Evolutionary conservation across 2,888 invertebrate genomes (phyloP).

Genomic region (Cantharis lateralis): DNA sequence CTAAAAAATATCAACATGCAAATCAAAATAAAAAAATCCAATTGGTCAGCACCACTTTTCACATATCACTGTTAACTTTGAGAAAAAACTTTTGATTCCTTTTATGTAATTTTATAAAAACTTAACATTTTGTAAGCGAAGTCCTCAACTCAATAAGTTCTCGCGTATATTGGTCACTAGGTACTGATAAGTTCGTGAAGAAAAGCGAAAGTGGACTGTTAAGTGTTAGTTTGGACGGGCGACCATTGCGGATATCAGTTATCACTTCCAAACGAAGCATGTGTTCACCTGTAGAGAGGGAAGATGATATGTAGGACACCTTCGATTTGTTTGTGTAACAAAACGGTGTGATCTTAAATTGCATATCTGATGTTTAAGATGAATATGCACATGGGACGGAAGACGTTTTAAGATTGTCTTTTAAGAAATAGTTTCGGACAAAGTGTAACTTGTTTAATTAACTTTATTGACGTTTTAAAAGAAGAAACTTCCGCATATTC

Average conservation of each 20-base stretch:
- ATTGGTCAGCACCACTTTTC: neutral
- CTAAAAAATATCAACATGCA: neutral
- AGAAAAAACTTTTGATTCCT: neutral
- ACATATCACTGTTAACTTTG: neutral
- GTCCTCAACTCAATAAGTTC: neutral
- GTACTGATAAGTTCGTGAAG: constrained; percentile 5
- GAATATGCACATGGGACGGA: constrained; percentile 6
- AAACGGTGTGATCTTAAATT: neutral
- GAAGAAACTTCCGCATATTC: neutral
- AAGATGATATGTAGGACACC: constrained; percentile 24
- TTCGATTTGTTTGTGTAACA: constrained; percentile 12
- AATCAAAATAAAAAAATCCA: neutral
- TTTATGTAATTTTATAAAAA: neutral
- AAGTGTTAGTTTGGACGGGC: constrained; percentile 8
- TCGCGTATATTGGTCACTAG: neutral
- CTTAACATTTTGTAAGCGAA: neutral
- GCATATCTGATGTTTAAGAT: neutral
- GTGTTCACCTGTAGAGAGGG: constrained; percentile 25
- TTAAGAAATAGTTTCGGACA: neutral
- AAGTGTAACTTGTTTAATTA: neutral
- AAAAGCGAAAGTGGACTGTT: constrained; percentile 21
- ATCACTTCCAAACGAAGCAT: constrained; percentile 22
- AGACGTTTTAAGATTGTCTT: neutral
- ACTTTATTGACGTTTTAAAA: neutral
- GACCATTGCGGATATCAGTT: constrained; percentile 22